Percentiles rank a stretch among this genome's conserved stretches.
Evolutionary conservation across 2,113 vertebrate genomes (phyloP).

Genomic region (Coptodon bakossiorum): DNA sequence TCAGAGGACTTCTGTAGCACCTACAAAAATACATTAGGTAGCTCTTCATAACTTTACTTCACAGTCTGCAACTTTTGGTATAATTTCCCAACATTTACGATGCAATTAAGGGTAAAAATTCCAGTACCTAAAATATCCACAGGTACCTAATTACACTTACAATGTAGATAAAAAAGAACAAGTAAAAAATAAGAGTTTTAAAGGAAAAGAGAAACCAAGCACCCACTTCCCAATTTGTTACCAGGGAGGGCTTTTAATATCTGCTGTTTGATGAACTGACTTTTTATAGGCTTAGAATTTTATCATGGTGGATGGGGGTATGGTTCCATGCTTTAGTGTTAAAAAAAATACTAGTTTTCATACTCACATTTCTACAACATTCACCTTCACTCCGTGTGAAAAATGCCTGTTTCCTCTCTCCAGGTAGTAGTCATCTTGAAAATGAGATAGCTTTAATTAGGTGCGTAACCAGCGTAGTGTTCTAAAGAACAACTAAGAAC

Average conservation of each 20-base stretch:
- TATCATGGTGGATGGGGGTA: not conserved
- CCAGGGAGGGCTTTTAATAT: not conserved
- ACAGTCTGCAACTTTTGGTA: not conserved
- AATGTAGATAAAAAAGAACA: not conserved
- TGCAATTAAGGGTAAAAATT: not conserved
- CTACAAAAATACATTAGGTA: not conserved
- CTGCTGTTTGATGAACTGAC: not conserved
- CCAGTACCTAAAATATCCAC: not conserved
- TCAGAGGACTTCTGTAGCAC: not conserved
- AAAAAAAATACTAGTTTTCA: not conserved
- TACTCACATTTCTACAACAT: not conserved
- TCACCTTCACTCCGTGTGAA: not conserved
- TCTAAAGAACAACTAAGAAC: not conserved
- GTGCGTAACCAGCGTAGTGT: not conserved
- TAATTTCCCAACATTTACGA: not conserved
- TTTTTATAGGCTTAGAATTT: not conserved
- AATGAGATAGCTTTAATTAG: not conserved
- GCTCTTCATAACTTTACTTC: not conserved
- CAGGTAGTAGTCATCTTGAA: not conserved
- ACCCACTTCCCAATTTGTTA: not conserved
- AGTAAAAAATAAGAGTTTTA: not conserved
- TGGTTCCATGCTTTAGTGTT: not conserved
- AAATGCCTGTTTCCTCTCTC: not conserved
- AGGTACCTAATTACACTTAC: not conserved
- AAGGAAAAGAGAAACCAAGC: not conserved